Base-by-base conservation (phyloP, 2,888 invertebrate species). In the Sympetrum striolatum region DNA sequence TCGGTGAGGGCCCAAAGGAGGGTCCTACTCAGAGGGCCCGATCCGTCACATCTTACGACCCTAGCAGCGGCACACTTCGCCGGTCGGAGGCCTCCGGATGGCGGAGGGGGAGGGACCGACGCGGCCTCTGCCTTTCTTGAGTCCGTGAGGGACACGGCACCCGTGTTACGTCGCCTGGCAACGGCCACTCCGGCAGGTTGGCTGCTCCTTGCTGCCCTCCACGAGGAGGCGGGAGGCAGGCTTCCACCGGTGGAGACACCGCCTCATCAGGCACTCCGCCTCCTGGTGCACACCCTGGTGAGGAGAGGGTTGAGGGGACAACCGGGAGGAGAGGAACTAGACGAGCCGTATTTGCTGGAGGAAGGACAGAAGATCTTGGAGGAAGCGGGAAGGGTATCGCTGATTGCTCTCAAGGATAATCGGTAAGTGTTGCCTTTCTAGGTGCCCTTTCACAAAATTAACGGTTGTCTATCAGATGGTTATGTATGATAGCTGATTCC, bases 261-360 rank as follows among this genome's bases (percentile, higher is more conserved):
- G 0, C 86, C 86, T 60, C 86, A 86, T 60, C 86, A 86, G 22
- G 86, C 86, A 12, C 86, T 86, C 37, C 86, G 94, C 86, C 94
- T 93, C 92, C 93, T 94, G 44, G 92, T 92, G 90, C 94, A 94
- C 91, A 93, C 93, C 12, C 93, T 95, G 58, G 94, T 94, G 1
- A 94, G 95, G 91, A 95, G 95, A 92, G 95, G 95, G 4, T 93
- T 95, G 0, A 95, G 95, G 81, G 95, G 95, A 93, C 93, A 95
- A 64, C 94, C 95, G 91, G 93, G 95, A 37, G 95, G 95, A 91
- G 94, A 94, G 22, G 94, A 95, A 37, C 95, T 94, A 92, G 95
- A 95, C 92, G 90, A 90, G 39, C 64, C 60, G 8, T 86, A 60
- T 37, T 60, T 86, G 35, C 58, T 60, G 6, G 86, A 86, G 37